phyloP scores from a whole-genome alignment of 2,888 invertebrate genomes.

The Sussaba pulchella region DNA sequence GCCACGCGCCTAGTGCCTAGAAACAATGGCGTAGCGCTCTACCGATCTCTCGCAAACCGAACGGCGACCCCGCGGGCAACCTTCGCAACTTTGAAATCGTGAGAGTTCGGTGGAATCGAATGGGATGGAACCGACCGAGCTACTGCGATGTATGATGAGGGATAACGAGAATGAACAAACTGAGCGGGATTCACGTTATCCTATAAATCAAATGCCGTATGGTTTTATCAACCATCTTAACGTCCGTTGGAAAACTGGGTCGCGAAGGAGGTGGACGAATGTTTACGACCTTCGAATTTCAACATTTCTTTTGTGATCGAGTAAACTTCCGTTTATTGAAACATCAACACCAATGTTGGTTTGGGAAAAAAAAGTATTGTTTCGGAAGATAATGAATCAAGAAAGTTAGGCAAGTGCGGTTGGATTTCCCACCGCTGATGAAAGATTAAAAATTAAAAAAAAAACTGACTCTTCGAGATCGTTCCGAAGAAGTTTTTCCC shows the following conservation, averaged over 20 bases:
- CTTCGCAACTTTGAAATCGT: slow-evolving; percentile 9
- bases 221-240: no score
- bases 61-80: background rate
- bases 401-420: background rate
- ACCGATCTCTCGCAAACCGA: slow-evolving; percentile 17
- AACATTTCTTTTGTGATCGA: no score
- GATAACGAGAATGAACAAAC: no score
- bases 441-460: slow-evolving; percentile 2
- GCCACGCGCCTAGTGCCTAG: slow-evolving; percentile 82
- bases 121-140: background rate
- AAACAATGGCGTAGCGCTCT: slow-evolving; percentile 79
- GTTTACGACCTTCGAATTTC: no score
- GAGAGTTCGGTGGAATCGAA: background rate
- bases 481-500: slow-evolving; percentile 2
- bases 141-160: background rate
- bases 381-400: background rate
- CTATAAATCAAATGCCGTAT: no score
- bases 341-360: no score
- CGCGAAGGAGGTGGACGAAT: no score
- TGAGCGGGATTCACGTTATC: no score
- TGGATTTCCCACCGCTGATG: slow-evolving; percentile 11
- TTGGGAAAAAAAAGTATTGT: no score
- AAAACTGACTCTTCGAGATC: background rate
- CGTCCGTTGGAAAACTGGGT: no score
- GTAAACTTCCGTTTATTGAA: no score